Percentiles rank a stretch among this genome's conserved stretches.
phyloP scores from a whole-genome alignment of 2,113 vertebrate genomes.

The Noturus placidus region DNA sequence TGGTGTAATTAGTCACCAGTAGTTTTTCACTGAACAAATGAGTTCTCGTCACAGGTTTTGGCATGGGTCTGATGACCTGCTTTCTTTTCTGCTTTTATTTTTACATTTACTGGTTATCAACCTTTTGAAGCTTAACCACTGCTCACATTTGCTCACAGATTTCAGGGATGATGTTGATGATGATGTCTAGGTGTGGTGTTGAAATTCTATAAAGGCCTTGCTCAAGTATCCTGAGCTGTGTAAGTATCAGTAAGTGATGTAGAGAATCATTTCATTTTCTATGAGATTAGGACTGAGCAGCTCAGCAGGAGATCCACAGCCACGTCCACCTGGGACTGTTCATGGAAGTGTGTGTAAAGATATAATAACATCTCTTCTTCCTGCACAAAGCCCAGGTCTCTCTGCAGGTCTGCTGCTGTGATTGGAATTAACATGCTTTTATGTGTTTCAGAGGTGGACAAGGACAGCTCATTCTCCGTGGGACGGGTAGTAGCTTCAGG shows the following conservation, averaged over 20 bases:
- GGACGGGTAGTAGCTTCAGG: slow-evolving; percentile 82
- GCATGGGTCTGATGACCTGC: not conserved
- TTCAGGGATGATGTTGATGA: no score
- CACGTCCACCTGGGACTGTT: not conserved
- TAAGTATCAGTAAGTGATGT: not conserved
- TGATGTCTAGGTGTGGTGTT: not conserved
- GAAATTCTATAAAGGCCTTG: no score
- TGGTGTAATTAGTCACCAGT: slow-evolving; percentile 17
- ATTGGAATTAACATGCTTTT: slow-evolving; percentile 60
- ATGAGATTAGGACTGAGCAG: not conserved
- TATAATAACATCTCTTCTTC: not conserved
- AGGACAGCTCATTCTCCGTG: slow-evolving; percentile 81
- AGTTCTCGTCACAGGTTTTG: not conserved
- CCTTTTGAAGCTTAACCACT: not conserved
- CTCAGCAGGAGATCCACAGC: not conserved
- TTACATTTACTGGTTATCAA: not conserved
- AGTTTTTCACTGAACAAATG: slow-evolving; percentile 8
- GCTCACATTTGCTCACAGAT: not conserved
- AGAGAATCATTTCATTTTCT: not conserved
- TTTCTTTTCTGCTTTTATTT: not conserved
- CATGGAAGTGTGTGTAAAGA: not conserved
- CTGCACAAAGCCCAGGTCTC: slow-evolving; percentile 14
- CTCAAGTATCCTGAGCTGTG: not conserved
- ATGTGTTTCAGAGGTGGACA: slow-evolving; percentile 85
- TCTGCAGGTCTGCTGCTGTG: not conserved